phyloP scores from a whole-genome alignment of 37 sponge, comb jelly and placozoan species.

The Petrosia ficiformis region DNA sequence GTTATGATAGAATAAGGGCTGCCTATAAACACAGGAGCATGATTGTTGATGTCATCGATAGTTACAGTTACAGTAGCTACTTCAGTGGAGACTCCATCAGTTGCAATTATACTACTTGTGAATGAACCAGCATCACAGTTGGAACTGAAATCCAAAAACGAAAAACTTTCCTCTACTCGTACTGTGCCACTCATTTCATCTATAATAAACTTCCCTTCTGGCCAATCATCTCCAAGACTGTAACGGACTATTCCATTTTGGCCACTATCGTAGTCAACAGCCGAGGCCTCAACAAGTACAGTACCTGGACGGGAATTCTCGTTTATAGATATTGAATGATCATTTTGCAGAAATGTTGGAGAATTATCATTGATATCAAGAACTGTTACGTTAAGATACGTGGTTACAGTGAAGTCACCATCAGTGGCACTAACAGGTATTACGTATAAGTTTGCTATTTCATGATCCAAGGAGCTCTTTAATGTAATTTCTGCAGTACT shows the following conservation, averaged over 20 bases:
- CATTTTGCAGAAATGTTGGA: conserved; percentile 36
- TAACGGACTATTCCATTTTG: conserved; percentile 31
- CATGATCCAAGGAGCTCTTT: conserved; percentile 43
- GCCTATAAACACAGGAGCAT: conserved; percentile 40
- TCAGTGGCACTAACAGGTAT: conserved; percentile 35
- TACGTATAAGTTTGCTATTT: conserved; percentile 34
- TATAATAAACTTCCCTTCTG: conserved; percentile 9
- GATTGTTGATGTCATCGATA: conserved; percentile 38
- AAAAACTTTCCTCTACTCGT: background rate
- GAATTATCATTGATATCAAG: conserved; percentile 72
- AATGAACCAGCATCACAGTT: background rate
- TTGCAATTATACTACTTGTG: conserved; percentile 19
- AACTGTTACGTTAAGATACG: conserved; percentile 36
- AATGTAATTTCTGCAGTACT: conserved; percentile 33
- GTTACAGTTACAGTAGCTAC: conserved; percentile 3
- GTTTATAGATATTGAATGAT: background rate
- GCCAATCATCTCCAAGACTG: conserved; percentile 17
- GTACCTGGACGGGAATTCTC: conserved; percentile 26
- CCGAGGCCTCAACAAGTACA: conserved; percentile 2
- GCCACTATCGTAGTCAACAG: conserved; percentile 39
- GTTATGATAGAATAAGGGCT: background rate
- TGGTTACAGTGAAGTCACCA: conserved; percentile 2
- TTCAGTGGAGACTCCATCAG: conserved; percentile 25
- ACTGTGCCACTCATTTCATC: conserved; percentile 46
- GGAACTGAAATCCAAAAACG: background rate